Conservation (phyloP, 2,113 vertebrate species). For the Alouatta palliata region DNA sequence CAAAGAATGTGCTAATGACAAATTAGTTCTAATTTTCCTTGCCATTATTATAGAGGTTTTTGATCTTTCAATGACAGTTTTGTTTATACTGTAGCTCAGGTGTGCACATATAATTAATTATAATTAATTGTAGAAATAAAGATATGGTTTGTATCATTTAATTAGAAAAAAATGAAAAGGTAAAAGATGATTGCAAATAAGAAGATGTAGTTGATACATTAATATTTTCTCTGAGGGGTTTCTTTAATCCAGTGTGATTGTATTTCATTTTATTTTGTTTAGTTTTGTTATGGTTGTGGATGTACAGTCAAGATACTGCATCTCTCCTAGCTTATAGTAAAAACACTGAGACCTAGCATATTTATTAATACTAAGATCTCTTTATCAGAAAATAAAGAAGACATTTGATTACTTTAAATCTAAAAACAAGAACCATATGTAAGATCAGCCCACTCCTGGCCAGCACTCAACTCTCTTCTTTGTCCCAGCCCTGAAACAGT, state of each 20-base stretch:
- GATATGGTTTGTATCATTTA: background rate
- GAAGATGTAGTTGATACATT: background rate
- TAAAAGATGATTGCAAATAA: background rate
- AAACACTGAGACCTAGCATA: background rate
- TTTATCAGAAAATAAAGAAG: background rate
- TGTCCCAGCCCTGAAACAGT: background rate
- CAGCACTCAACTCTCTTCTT: background rate
- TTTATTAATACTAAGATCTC: background rate
- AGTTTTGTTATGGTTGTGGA: background rate
- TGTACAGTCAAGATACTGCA: background rate
- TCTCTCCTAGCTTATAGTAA: background rate
- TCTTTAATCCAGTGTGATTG: background rate
- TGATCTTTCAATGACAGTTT: background rate
- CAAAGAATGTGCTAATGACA: background rate
- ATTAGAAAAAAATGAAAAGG: background rate
- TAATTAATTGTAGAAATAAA: conserved; percentile 30
- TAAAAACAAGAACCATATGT: background rate
- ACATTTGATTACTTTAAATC: background rate
- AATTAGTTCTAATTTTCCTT: background rate
- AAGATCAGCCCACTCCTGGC: background rate
- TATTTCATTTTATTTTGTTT: background rate
- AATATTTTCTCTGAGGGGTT: background rate
- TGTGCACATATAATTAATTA: background rate
- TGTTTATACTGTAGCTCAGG: background rate
- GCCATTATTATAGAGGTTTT: background rate